Percentiles rank a stretch among this genome's conserved stretches.
phyloP scores from a whole-genome alignment of 2,888 invertebrate species.

The Aromia moschata region DNA sequence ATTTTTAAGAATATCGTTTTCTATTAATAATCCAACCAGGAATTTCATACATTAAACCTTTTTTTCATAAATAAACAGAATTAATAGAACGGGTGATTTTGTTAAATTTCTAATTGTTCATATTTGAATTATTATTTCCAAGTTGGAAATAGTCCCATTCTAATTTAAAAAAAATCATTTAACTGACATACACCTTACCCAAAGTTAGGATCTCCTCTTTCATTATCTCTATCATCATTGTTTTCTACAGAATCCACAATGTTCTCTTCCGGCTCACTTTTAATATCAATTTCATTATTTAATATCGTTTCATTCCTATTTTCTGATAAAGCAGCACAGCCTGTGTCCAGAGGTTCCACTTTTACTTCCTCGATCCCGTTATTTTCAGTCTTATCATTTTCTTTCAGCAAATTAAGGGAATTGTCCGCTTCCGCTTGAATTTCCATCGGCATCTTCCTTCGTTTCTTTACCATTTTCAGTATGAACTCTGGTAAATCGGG shows the following conservation, averaged over 20 bases:
- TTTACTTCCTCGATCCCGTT: constrained; percentile 15
- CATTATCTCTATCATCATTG: constrained; percentile 11
- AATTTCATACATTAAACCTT: no score
- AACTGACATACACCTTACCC: constrained; percentile 5
- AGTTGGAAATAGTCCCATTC: background rate
- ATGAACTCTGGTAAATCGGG: constrained; percentile 42
- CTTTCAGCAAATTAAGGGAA: background rate
- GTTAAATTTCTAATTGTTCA: no score
- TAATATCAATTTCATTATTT: constrained; percentile 36
- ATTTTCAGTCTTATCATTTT: constrained; percentile 6
- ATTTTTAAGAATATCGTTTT: no score
- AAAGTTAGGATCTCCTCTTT: constrained; percentile 21
- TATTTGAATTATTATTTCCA: background rate
- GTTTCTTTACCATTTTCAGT: constrained; percentile 40
- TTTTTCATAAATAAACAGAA: no score
- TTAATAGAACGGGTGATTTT: no score
- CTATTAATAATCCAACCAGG: no score
- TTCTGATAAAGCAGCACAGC: background rate
- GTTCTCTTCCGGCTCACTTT: constrained; percentile 32
- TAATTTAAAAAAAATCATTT: background rate
- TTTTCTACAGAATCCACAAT: background rate
- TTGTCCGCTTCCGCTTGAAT: background rate
- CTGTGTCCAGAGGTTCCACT: constrained; percentile 5
- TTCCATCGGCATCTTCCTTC: constrained; percentile 32
- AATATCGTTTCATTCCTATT: constrained; percentile 2